These are phyloP conservation scores for Mycalesis mineus DNA, from an alignment of 2,888 invertebrate genomes.

Conservation along the genomic window DNA sequence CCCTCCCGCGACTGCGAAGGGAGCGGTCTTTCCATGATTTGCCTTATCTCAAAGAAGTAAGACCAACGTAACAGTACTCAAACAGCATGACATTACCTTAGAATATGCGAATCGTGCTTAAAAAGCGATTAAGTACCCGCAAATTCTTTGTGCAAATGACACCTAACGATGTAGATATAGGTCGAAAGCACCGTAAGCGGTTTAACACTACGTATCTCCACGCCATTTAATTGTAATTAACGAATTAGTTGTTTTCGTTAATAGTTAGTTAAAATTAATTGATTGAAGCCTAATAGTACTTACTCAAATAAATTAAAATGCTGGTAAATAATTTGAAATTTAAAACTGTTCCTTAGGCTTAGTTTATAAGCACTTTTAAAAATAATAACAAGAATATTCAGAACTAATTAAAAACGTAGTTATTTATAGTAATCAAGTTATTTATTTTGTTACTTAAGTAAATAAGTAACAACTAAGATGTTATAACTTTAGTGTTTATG, in stretches of 20 bases:
- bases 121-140: constrained; percentile 34
- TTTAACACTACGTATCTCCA: constrained; percentile 30
- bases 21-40: constrained; percentile 89
- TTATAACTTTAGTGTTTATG: no score
- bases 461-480: no score
- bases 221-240: constrained; percentile 31
- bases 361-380: no score
- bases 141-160: constrained; percentile 32
- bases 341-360: no score
- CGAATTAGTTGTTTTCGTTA: constrained; percentile 9
- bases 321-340: no score
- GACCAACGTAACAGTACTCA: constrained; percentile 43
- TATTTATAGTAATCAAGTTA: no score
- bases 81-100: constrained; percentile 52
- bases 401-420: no score
- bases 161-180: constrained; percentile 27
- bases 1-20: constrained; percentile 84
- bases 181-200: constrained; percentile 32
- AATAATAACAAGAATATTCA: no score
- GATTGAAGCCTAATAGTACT: background rate
- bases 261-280: constrained; percentile 9
- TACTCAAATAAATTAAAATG: background rate
- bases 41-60: constrained; percentile 88
- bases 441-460: no score
- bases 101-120: constrained; percentile 27